Conservation (phyloP, 2,888 invertebrate species). For the Meloe dianella region DNA sequence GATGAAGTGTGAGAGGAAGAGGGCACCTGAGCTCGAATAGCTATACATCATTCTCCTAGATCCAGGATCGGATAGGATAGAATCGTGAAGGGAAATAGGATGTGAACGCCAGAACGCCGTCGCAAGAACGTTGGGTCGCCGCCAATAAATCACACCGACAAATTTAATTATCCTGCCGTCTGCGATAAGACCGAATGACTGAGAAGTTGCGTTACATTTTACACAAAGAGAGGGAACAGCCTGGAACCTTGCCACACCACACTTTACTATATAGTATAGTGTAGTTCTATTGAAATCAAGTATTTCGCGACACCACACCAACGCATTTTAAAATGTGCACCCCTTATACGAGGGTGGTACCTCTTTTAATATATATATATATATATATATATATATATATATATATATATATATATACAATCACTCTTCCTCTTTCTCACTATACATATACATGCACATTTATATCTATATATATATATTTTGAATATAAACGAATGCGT, state of each 20-base stretch:
- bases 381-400: no score
- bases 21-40: slow-evolving; percentile 54
- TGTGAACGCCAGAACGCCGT: slow-evolving; percentile 47
- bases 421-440: slow-evolving; percentile 27
- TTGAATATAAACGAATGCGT: slow-evolving; percentile 41
- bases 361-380: slow-evolving; percentile 13
- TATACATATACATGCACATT: slow-evolving; percentile 9
- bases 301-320: slow-evolving; percentile 12
- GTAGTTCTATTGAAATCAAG: slow-evolving; percentile 25
- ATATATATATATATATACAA: no score
- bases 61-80: slow-evolving; percentile 53
- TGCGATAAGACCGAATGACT: slow-evolving; percentile 59
- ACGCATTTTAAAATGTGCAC: slow-evolving; percentile 17
- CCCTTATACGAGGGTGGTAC: no score
- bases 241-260: slow-evolving; percentile 20
- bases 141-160: slow-evolving; percentile 65
- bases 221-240: slow-evolving; percentile 29
- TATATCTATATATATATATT: slow-evolving; percentile 21
- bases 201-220: slow-evolving; percentile 16
- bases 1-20: not conserved
- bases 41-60: slow-evolving; percentile 57
- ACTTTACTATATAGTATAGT: not conserved
- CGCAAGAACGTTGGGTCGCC: slow-evolving; percentile 40
- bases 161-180: slow-evolving; percentile 67
- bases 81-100: slow-evolving; percentile 53